Conservation (phyloP, 2,113 vertebrate genomes). For the Ifrita kowaldi region DNA sequence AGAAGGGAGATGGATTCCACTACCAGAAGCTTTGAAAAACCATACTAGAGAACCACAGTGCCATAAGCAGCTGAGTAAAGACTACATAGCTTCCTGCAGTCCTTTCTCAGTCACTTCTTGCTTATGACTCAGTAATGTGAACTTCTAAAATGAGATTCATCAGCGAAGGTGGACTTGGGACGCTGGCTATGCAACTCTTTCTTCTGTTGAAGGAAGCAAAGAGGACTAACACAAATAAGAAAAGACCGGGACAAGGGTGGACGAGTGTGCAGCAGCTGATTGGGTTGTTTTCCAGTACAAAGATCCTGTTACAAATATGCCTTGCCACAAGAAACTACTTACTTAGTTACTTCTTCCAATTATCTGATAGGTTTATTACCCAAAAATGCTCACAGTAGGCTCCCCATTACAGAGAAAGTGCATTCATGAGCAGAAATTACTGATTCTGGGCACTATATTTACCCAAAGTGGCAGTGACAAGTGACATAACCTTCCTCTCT, state of each 20-base stretch:
- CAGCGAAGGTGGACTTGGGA: not conserved
- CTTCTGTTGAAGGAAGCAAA: not conserved
- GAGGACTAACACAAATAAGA: not conserved
- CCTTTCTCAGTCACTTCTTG: not conserved
- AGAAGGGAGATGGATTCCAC: not conserved
- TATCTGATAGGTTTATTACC: not conserved
- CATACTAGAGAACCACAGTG: not conserved
- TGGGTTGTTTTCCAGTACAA: too few relatives aligned
- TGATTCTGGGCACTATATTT: fast-evolving
- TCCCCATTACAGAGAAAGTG: fast-evolving
- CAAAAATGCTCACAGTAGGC: not conserved
- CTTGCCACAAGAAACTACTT: not conserved
- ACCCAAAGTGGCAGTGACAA: not conserved
- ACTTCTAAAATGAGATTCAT: not conserved
- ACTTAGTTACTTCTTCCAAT: not conserved
- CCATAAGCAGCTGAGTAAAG: not conserved
- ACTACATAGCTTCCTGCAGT: not conserved
- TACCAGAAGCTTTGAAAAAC: not conserved
- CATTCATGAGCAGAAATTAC: not conserved
- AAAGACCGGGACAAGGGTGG: not conserved
- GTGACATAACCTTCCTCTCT: not conserved
- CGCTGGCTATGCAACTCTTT: not conserved
- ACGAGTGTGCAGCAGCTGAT: not conserved
- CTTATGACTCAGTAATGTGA: not conserved
- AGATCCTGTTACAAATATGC: not conserved